These are phyloP conservation scores for Dromas ardeola DNA, from an alignment of 2,113 vertebrate species.

Conservation along the genomic window DNA sequence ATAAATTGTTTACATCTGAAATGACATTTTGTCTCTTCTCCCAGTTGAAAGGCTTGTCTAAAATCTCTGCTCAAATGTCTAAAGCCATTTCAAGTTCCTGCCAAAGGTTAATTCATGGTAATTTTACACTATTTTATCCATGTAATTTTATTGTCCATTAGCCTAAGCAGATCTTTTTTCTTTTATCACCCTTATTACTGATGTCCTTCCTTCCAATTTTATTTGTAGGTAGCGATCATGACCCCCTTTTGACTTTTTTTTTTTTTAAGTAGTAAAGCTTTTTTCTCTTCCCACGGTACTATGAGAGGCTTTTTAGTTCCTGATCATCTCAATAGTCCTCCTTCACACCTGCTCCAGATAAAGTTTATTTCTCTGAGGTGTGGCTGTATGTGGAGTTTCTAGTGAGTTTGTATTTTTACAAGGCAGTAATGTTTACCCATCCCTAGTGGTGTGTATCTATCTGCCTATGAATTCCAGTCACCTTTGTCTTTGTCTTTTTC, in stretches of 20 bases:
- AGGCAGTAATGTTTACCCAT: background rate
- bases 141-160: constrained; percentile 13
- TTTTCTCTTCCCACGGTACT: background rate
- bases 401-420: background rate
- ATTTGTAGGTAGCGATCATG: background rate
- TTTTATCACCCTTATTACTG: background rate
- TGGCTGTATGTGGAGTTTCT: background rate
- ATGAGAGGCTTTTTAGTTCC: background rate
- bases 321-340: background rate
- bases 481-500: background rate
- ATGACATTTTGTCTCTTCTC: constrained; percentile 20
- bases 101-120: constrained; percentile 34
- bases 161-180: background rate
- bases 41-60: background rate
- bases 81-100: background rate
- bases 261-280: background rate
- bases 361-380: constrained; percentile 1
- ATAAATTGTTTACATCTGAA: constrained; percentile 31
- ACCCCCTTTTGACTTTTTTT: background rate
- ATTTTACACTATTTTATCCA: constrained; percentile 11
- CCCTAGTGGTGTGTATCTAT: background rate
- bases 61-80: constrained; percentile 32
- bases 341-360: background rate
- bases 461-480: background rate
- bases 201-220: background rate